Percentiles rank a stretch among this genome's conserved stretches.
phyloP scores from a whole-genome alignment of 2,888 invertebrate species.

The Vesta saturnalis region DNA sequence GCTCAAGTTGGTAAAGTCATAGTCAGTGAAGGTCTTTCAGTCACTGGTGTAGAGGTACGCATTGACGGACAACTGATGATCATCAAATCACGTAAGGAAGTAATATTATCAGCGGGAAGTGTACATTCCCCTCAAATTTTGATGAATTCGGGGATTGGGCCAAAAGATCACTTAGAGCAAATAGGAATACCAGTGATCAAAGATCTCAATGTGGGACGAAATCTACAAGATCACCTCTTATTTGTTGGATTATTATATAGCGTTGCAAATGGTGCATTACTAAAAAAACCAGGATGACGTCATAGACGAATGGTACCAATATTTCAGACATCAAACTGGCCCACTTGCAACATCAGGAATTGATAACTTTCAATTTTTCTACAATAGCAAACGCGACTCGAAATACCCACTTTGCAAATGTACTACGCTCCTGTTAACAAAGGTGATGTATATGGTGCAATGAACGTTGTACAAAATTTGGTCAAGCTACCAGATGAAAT shows the following conservation, averaged over 20 bases:
- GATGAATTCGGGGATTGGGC: slow-evolving; percentile 68
- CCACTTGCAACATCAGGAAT: slow-evolving; percentile 61
- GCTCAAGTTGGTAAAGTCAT: slow-evolving; percentile 66
- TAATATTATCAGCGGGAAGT: slow-evolving; percentile 88
- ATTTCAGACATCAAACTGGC: slow-evolving; percentile 63
- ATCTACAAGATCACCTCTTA: slow-evolving; percentile 65
- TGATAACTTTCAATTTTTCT: slow-evolving; percentile 63
- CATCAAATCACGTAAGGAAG: slow-evolving; percentile 75
- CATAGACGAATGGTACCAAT: slow-evolving; percentile 59
- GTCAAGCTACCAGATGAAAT: slow-evolving; percentile 9
- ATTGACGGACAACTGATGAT: slow-evolving; percentile 45
- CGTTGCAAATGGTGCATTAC: slow-evolving; percentile 81
- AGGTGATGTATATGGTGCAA: slow-evolving; percentile 34
- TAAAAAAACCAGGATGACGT: slow-evolving; percentile 80
- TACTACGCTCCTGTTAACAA: slow-evolving; percentile 63
- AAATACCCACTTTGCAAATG: slow-evolving; percentile 70
- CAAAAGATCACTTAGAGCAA: slow-evolving; percentile 55
- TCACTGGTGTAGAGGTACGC: slow-evolving; percentile 60
- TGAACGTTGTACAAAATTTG: slow-evolving; percentile 4
- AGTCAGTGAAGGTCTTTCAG: slow-evolving; percentile 47
- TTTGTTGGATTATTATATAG: slow-evolving; percentile 85
- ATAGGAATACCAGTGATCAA: slow-evolving; percentile 56
- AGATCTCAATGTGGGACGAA: slow-evolving; percentile 62
- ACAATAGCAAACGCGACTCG: slow-evolving; percentile 59
- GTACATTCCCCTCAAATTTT: slow-evolving; percentile 92